Evolutionary conservation across 1,140 invertebrate genomes (phyloP).

Genomic region (Gerris buenoi): DNA sequence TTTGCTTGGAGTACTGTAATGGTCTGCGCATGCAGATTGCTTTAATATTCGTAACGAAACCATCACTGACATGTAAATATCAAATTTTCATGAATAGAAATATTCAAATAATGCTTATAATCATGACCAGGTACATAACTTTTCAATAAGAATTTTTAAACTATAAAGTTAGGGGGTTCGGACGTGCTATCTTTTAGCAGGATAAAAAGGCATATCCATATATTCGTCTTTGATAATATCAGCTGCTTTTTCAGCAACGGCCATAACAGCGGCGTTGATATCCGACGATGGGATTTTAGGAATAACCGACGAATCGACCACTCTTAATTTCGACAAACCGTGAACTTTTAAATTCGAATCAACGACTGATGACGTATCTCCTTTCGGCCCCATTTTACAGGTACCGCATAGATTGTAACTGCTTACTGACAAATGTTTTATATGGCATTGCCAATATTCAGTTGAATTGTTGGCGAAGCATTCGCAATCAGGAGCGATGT

Average conservation of each 20-base stretch:
- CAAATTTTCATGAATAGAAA: too few species aligned
- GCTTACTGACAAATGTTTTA: neutral
- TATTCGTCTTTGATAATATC: slow-evolving; percentile 24
- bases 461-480: slow-evolving; percentile 36
- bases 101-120: too few species aligned
- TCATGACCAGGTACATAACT: too few species aligned
- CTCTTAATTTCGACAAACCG: slow-evolving; percentile 39
- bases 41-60: too few species aligned
- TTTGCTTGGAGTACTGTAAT: too few species aligned
- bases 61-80: too few species aligned
- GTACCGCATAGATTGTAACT: slow-evolving; percentile 37
- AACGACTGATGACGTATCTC: slow-evolving; percentile 52
- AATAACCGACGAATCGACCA: slow-evolving; percentile 33
- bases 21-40: too few species aligned
- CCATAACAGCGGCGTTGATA: slow-evolving; percentile 27
- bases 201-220: neutral
- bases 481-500: slow-evolving; percentile 27
- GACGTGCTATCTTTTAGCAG: neutral
- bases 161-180: too few species aligned
- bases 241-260: slow-evolving; percentile 29
- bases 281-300: slow-evolving; percentile 29
- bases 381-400: slow-evolving; percentile 46
- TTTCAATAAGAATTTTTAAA: too few species aligned
- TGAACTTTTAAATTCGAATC: slow-evolving; percentile 50
- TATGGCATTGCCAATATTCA: slow-evolving; percentile 50